phyloP scores from a whole-genome alignment of 2,888 invertebrate species.

The Lasioglossum vierecki region DNA sequence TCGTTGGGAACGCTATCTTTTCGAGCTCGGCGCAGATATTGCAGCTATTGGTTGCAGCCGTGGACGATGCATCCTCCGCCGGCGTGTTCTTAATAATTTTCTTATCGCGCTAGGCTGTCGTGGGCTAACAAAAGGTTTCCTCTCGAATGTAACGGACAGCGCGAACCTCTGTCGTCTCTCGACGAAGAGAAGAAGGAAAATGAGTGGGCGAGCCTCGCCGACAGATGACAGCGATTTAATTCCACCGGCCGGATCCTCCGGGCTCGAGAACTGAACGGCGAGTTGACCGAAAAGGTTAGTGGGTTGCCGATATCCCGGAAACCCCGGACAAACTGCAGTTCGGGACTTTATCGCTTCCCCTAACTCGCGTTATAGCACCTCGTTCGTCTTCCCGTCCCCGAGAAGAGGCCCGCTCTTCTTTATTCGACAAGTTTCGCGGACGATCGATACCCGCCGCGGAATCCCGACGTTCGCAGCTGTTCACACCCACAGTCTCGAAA shows the following conservation, averaged over 20 bases:
- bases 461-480: slow-evolving; percentile 29
- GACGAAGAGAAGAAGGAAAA: not conserved
- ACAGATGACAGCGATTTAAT: slow-evolving; percentile 3
- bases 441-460: slow-evolving; percentile 26
- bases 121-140: not conserved
- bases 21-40: not conserved
- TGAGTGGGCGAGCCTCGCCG: not conserved
- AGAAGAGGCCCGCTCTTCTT: slow-evolving; percentile 40
- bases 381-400: slow-evolving; percentile 46
- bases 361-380: slow-evolving; percentile 52
- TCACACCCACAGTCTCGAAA: not conserved
- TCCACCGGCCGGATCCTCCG: not conserved
- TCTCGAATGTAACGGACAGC: not conserved
- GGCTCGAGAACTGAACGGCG: not conserved
- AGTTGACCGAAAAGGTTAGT: slow-evolving; percentile 64
- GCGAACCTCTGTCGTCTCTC: not conserved
- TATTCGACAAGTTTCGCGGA: slow-evolving; percentile 40
- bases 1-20: not conserved
- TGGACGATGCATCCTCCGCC: not conserved
- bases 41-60: not conserved
- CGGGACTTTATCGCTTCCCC: slow-evolving; percentile 50
- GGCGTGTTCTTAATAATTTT: not conserved
- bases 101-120: not conserved
- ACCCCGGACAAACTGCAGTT: slow-evolving; percentile 55
- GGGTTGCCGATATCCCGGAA: slow-evolving; percentile 56